phyloP scores from a whole-genome alignment of 2,113 vertebrate species.

The Crotalus tigris region DNA sequence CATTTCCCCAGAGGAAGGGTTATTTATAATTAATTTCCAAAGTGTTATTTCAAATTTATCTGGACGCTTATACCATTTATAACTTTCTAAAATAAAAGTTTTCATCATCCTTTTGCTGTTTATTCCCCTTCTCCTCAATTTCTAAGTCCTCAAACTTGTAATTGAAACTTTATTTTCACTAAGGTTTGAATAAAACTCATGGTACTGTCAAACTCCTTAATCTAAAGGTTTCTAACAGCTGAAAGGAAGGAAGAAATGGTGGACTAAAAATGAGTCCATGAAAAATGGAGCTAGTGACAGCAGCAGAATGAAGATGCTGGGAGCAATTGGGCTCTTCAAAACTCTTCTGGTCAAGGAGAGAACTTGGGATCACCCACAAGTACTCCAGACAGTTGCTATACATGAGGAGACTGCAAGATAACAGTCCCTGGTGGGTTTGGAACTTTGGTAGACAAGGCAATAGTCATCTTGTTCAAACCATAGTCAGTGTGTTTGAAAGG shows the following conservation, averaged over 20 bases:
- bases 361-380: neutral
- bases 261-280: neutral
- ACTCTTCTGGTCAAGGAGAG: neutral
- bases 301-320: neutral
- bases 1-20: neutral
- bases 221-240: neutral
- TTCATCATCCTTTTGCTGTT: neutral
- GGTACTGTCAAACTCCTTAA: neutral
- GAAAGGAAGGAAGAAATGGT: neutral
- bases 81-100: neutral
- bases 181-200: neutral
- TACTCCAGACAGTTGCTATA: neutral
- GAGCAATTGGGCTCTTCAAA: neutral
- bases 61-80: neutral
- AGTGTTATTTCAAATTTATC: neutral
- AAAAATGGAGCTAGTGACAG: neutral
- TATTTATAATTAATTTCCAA: neutral
- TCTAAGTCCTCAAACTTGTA: neutral
- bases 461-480: neutral
- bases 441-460: neutral
- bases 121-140: neutral
- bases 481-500: neutral
- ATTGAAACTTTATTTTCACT: neutral
- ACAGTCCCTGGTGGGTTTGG: neutral
- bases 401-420: neutral